Conservation (phyloP, 1,140 invertebrate genomes). For the Drosophila erecta region DNA sequence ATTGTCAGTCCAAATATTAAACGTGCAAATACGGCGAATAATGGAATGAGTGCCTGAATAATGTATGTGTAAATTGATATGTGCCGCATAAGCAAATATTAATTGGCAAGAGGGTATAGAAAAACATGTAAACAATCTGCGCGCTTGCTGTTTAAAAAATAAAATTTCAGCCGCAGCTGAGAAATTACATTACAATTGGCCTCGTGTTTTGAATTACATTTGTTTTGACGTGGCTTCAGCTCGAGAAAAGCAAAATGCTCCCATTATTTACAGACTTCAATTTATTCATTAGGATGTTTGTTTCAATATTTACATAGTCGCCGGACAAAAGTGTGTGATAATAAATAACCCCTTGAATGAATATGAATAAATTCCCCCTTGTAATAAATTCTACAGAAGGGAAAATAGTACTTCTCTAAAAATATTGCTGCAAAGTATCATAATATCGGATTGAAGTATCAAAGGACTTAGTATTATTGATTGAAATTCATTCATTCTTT, state of each 20-base stretch:
- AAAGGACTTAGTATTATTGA: too few relatives aligned
- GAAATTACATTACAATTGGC: constrained; percentile 11
- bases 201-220: background rate
- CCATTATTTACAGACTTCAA: background rate
- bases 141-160: constrained; percentile 18
- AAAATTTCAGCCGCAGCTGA: background rate
- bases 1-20: constrained; percentile 67
- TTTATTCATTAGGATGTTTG: background rate
- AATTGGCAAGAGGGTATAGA: constrained; percentile 22
- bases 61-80: constrained; percentile 57
- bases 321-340: too few relatives aligned
- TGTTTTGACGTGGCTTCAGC: background rate
- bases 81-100: constrained; percentile 27
- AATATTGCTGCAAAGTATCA: background rate
- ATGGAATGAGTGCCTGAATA: constrained; percentile 37
- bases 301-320: background rate
- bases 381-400: background rate
- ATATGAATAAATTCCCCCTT: too few relatives aligned
- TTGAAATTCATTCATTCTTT: too few relatives aligned
- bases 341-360: background rate
- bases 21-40: constrained; percentile 25
- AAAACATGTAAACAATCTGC: constrained; percentile 40
- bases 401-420: background rate
- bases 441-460: too few relatives aligned
- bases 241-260: background rate